Percentiles rank a stretch among this genome's conserved stretches.
phyloP scores from a whole-genome alignment of 2,888 invertebrate species.

The Tachina grossa region DNA sequence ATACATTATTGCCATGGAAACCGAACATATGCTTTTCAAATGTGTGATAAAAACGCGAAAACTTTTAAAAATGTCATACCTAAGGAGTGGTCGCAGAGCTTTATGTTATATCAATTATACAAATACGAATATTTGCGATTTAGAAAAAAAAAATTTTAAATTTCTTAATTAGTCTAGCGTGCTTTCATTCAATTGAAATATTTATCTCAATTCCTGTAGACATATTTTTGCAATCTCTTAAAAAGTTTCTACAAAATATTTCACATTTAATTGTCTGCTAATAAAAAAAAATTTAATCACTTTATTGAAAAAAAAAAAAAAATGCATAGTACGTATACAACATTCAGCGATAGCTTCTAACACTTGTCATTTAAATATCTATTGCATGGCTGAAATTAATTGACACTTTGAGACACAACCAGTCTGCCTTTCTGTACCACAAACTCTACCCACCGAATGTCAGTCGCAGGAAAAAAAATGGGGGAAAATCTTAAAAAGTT shows the following conservation, averaged over 20 bases:
- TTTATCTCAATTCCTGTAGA: background rate
- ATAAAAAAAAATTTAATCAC: constrained; percentile 42
- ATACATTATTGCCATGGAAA: too few relatives aligned
- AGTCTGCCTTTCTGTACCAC: constrained; percentile 39
- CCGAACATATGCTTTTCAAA: too few relatives aligned
- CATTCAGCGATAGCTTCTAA: constrained; percentile 53
- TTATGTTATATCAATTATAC: too few relatives aligned
- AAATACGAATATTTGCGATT: too few relatives aligned
- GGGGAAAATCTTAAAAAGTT: constrained; percentile 7
- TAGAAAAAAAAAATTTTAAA: background rate
- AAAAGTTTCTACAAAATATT: background rate
- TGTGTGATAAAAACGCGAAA: too few relatives aligned
- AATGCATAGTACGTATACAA: background rate
- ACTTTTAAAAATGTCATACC: too few relatives aligned
- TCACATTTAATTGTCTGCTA: constrained; percentile 2
- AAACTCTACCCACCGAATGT: constrained; percentile 57
- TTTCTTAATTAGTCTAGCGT: background rate
- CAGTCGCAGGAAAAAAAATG: constrained; percentile 33
- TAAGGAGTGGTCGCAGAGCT: too few relatives aligned
- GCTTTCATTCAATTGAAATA: background rate
- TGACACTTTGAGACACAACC: constrained; percentile 55
- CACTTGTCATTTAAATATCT: constrained; percentile 66
- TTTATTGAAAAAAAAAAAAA: constrained; percentile 34
- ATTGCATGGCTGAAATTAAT: constrained; percentile 53
- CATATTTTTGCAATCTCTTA: background rate